Evolutionary conservation across 2,797 vertebrate genomes (phyloP), one percentile per base, ranked within the genome.

Genomic region (Gallirallus australis): DNA sequence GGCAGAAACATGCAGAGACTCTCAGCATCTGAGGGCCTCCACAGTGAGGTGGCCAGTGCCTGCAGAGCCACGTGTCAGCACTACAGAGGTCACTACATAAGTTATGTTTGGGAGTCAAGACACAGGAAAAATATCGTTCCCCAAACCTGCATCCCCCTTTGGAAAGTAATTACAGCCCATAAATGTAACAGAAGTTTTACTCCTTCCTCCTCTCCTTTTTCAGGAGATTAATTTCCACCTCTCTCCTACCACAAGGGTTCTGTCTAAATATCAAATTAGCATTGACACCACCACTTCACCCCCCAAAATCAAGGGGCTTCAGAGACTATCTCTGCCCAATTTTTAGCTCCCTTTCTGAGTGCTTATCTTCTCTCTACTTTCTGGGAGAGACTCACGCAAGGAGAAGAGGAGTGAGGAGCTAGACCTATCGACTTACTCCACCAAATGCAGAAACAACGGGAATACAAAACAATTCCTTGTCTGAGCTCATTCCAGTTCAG

Each of bases 111-210:
- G 8, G 13, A 75, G 4, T 52, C 50, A 15, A 30, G 54, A 80
- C 13, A 14, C 19, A 30, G 39, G 17, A 68, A 8, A 28, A 31
- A 57, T 2, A 18, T 0, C 47, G 54, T 1, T 77, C 30, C 65
- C 57, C 5, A 4, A 23, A 86, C 63, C 35, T 31, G 20, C 20
- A 9, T 25, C 53, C 39, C 42, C 6, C 16, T 31, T 16, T 4
- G 15, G 40, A 52, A 57, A 7, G 48, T 47, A 45, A 15, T 37
- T 68, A 37, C n/a, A 63, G 25, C 15, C 40, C 37, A 24, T 33
- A 69, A 56, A 33, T 25, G 12, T 35, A n/a, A 19, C 0, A 0
- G 4, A 60, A 65, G 11, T 50, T 73, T 70, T 33, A 31, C 28
- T 81, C 20, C 7, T 21, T 31, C 9, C 9, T 86, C n/a, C 25